Evolutionary conservation across 2,797 vertebrate genomes (phyloP).

Genomic region (Gymnoscopelus braueri): DNA sequence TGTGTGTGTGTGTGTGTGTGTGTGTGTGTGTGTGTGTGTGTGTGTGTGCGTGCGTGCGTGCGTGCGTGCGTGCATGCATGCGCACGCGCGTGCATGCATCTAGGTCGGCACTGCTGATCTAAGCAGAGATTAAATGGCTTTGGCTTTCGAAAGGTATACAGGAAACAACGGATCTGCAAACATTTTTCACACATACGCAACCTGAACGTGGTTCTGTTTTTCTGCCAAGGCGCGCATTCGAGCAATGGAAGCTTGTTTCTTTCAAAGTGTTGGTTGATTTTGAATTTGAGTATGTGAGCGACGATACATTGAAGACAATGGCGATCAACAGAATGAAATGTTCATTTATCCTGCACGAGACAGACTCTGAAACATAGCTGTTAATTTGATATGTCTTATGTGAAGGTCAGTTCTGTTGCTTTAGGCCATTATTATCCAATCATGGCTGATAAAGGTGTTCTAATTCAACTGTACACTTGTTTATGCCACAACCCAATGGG

Average conservation of each 20-base stretch:
- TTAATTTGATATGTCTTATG: no score
- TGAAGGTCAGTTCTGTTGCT: no score
- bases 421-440: no score
- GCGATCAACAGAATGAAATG: no score
- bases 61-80: slow-evolving; percentile 15
- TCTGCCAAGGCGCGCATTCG: neutral
- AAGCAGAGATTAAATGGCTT: slow-evolving; percentile 30
- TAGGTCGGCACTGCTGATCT: slow-evolving; percentile 20
- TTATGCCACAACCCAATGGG: no score
- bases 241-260: neutral
- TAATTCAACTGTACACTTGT: no score
- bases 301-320: no score
- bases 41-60: neutral
- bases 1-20: neutral
- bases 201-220: neutral
- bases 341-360: no score
- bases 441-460: no score
- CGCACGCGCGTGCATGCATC: neutral
- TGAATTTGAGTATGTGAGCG: slow-evolving; percentile 40
- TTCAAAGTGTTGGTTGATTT: neutral
- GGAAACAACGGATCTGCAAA: neutral
- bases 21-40: slow-evolving; percentile 15
- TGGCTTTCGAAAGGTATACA: neutral
- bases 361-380: no score
- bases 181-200: neutral